phyloP scores from a whole-genome alignment of 1,140 invertebrate genomes.

The Hypsibius dujardini region DNA sequence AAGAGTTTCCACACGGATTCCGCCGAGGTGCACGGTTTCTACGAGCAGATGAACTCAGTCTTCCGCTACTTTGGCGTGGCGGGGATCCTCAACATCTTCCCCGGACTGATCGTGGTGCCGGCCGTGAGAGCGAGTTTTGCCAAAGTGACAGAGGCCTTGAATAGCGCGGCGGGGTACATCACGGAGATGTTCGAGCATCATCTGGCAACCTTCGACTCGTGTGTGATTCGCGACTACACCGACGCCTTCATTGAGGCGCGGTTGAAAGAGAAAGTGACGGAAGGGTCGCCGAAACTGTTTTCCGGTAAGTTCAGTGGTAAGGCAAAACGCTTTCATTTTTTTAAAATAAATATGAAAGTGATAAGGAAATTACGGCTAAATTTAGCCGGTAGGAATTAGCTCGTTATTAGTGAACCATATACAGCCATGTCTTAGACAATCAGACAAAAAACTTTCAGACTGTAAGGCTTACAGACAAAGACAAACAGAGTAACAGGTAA shows the following conservation, averaged over 20 bases:
- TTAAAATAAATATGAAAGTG: too few species aligned
- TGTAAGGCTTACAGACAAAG: too few species aligned
- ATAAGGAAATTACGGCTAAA: too few species aligned
- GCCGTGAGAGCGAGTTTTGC: background rate
- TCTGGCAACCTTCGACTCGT: background rate
- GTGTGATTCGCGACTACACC: slow-evolving; percentile 3
- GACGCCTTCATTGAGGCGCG: background rate
- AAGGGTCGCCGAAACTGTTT: background rate
- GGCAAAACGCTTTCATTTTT: too few species aligned
- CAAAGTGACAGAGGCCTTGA: slow-evolving; percentile 3
- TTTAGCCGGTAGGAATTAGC: too few species aligned
- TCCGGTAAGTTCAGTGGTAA: slow-evolving; percentile 1
- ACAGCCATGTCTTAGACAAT: too few species aligned
- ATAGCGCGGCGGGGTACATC: background rate
- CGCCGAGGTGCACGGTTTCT: background rate
- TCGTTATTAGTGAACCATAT: too few species aligned
- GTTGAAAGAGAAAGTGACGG: background rate
- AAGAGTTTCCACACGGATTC: background rate
- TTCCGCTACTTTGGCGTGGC: background rate
- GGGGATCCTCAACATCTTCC: background rate
- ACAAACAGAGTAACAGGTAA: too few species aligned
- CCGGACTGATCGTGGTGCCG: background rate
- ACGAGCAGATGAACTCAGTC: background rate
- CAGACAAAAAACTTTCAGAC: too few species aligned
- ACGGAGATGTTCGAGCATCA: background rate